phyloP scores from a whole-genome alignment of 2,888 invertebrate genomes.

The Drosophila subsilvestris region DNA sequence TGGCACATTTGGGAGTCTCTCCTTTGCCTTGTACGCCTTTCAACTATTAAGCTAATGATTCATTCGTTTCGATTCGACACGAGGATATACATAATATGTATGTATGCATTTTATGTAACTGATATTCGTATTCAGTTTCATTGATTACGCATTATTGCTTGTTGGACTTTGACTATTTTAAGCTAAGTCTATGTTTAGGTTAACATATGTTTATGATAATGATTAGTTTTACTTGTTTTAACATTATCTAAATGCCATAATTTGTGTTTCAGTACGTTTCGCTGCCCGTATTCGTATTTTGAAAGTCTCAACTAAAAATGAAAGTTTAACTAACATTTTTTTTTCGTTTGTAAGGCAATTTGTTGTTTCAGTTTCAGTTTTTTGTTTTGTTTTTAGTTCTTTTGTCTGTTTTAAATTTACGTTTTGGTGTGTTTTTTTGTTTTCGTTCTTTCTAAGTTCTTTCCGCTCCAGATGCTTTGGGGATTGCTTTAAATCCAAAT shows the following conservation, averaged over 20 bases:
- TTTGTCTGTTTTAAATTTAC: slow-evolving; percentile 41
- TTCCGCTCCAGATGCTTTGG: slow-evolving; percentile 54
- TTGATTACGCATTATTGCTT: slow-evolving; percentile 38
- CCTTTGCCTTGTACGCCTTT: slow-evolving; percentile 41
- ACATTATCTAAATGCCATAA: slow-evolving; percentile 59
- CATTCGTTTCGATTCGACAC: slow-evolving; percentile 26
- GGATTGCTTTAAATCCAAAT: slow-evolving; percentile 76
- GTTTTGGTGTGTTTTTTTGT: slow-evolving; percentile 24
- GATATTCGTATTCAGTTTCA: slow-evolving; percentile 4
- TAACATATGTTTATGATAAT: slow-evolving; percentile 18
- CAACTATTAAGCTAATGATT: slow-evolving; percentile 39
- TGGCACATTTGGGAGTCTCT: slow-evolving; percentile 68
- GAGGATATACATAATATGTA: slow-evolving; percentile 37
- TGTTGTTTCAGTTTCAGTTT: slow-evolving; percentile 49
- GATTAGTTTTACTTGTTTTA: slow-evolving; percentile 47
- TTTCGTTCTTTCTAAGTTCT: background rate
- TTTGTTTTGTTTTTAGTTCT: slow-evolving; percentile 14
- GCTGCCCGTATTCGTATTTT: slow-evolving; percentile 36
- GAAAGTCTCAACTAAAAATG: slow-evolving; percentile 59
- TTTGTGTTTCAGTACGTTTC: slow-evolving; percentile 38
- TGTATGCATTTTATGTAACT: slow-evolving; percentile 28
- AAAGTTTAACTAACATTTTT: slow-evolving; percentile 77
- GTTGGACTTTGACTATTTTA: slow-evolving; percentile 42
- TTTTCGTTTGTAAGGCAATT: slow-evolving; percentile 75
- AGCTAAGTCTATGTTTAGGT: slow-evolving; percentile 20